Percentiles rank a stretch among this genome's conserved stretches.
Evolutionary conservation across 2,113 vertebrate genomes (phyloP).

Genomic region (Eretmochelys imbricata): DNA sequence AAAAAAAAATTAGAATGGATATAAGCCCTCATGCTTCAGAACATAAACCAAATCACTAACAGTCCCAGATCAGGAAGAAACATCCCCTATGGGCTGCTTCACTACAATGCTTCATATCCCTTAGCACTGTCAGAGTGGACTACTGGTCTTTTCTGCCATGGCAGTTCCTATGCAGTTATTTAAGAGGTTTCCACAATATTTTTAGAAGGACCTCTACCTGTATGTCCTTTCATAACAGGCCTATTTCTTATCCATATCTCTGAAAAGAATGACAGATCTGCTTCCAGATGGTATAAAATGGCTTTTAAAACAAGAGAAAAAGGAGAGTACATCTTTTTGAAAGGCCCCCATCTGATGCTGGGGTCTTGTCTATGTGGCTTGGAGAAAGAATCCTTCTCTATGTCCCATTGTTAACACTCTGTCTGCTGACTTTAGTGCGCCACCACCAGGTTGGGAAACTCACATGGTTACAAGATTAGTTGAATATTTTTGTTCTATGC

Average conservation of each 20-base stretch:
- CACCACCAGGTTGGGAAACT: neutral
- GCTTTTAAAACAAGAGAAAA: too few relatives aligned
- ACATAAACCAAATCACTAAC: neutral
- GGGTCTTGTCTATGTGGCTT: neutral
- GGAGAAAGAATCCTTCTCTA: neutral
- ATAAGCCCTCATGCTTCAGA: neutral
- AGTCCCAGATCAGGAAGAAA: neutral
- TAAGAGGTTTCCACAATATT: too few relatives aligned
- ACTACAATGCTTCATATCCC: neutral
- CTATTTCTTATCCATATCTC: neutral
- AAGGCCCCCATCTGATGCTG: neutral
- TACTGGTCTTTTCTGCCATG: neutral
- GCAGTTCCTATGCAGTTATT: neutral
- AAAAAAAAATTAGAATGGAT: neutral
- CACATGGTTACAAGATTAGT: rapidly evolving
- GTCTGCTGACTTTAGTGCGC: neutral
- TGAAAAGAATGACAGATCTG: neutral
- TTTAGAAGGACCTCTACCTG: too few relatives aligned
- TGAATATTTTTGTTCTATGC: neutral
- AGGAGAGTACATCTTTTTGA: too few relatives aligned
- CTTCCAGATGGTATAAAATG: too few relatives aligned
- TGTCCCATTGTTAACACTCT: neutral
- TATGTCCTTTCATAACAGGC: too few relatives aligned
- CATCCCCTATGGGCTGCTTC: neutral
- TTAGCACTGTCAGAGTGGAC: neutral